These are phyloP conservation scores for Pseudococcus viburni DNA, from an alignment of 2,888 invertebrate species.

Conservation along the genomic window DNA sequence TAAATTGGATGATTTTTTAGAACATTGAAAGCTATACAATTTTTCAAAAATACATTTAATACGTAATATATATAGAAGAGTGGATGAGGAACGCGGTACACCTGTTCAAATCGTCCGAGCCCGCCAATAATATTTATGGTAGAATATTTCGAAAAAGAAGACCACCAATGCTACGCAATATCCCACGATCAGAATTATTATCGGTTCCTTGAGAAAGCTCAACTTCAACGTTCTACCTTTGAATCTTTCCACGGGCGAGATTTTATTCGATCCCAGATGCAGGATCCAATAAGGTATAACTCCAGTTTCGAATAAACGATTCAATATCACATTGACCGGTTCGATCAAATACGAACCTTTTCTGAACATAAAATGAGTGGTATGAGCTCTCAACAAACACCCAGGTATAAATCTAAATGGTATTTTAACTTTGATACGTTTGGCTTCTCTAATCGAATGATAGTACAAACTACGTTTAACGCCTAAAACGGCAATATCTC, in stretches of 20 bases:
- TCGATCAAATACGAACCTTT: slow-evolving; percentile 67
- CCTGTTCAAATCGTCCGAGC: too few species aligned
- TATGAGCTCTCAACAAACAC: slow-evolving; percentile 68
- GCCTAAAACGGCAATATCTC: slow-evolving; percentile 67
- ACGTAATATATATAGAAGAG: too few species aligned
- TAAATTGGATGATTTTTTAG: too few species aligned
- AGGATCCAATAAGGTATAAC: slow-evolving; percentile 67
- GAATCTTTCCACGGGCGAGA: slow-evolving; percentile 67
- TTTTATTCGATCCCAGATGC: slow-evolving; percentile 68
- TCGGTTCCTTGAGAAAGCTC: slow-evolving; percentile 66
- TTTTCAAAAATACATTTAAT: too few species aligned
- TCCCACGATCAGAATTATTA: slow-evolving; percentile 66
- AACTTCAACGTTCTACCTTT: slow-evolving; percentile 67
- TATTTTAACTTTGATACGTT: slow-evolving; percentile 67
- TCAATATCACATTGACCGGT: slow-evolving; percentile 65
- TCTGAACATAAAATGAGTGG: slow-evolving; percentile 68
- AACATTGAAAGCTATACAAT: too few species aligned
- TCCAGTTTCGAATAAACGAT: slow-evolving; percentile 67
- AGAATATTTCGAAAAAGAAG: slow-evolving; percentile 67
- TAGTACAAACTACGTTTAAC: slow-evolving; percentile 68
- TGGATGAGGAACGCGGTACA: too few species aligned
- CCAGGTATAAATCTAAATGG: slow-evolving; percentile 68
- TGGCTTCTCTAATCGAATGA: slow-evolving; percentile 67
- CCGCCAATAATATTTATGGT: neutral
- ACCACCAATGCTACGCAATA: slow-evolving; percentile 62